Percentiles rank a stretch among this genome's conserved stretches.
Evolutionary conservation across 2,888 invertebrate genomes (phyloP).

Genomic region (Nowickia ferox): DNA sequence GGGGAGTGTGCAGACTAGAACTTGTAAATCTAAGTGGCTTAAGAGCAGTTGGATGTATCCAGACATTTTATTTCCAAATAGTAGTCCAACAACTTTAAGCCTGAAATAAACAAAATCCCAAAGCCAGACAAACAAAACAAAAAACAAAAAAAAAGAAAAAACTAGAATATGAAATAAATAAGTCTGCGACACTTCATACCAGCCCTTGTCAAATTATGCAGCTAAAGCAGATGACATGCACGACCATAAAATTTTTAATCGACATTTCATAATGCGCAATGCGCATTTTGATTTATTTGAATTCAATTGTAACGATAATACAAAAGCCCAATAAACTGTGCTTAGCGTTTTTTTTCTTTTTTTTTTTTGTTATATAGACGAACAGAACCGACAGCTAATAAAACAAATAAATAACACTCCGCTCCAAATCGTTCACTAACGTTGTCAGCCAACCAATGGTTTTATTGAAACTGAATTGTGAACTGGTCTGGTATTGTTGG

Average conservation of each 20-base stretch:
- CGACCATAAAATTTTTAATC: neutral
- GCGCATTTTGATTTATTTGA: constrained; percentile 17
- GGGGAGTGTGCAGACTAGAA: constrained; percentile 22
- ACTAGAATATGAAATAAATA: neutral
- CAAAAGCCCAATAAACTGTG: neutral
- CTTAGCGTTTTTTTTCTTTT: neutral
- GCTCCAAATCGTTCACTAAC: neutral
- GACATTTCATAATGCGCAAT: constrained; percentile 22
- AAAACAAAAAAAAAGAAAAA: neutral
- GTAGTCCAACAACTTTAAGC: constrained; percentile 53
- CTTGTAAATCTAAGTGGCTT: constrained; percentile 38
- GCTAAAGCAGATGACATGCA: neutral
- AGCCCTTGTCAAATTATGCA: neutral
- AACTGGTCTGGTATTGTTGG: constrained; percentile 25
- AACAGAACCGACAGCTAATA: too few species aligned
- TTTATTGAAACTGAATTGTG: constrained; percentile 27
- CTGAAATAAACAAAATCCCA: constrained; percentile 16
- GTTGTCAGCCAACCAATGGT: constrained; percentile 4
- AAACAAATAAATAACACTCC: neutral
- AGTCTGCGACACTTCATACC: neutral
- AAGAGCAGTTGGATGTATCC: neutral
- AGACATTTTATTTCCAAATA: constrained; percentile 41
- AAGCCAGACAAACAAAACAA: neutral
- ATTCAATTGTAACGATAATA: neutral
- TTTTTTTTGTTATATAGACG: too few species aligned